A percentile compares a stretch with the other conserved stretches of the same genome.
phyloP scores from a whole-genome alignment of 2,888 invertebrate species.

The Sclerodermus sp. region DNA sequence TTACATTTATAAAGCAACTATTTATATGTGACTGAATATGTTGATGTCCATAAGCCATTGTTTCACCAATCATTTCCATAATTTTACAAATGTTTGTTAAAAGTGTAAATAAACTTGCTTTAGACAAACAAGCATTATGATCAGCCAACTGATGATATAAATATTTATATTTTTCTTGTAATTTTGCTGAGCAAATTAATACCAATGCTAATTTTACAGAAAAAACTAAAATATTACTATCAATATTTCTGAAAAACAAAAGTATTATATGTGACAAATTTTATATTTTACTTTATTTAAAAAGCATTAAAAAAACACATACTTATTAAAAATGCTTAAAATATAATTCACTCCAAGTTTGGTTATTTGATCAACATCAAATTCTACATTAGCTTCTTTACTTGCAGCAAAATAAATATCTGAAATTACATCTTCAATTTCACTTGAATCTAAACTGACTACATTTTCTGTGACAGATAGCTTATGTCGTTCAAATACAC shows the following conservation, averaged over 20 bases:
- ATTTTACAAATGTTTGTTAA: slow-evolving; percentile 66
- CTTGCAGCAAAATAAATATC: slow-evolving; percentile 75
- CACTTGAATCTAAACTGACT: slow-evolving; percentile 67
- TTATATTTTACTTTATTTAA: not conserved
- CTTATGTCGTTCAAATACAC: slow-evolving; percentile 73
- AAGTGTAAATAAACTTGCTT: slow-evolving; percentile 65
- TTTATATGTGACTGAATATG: slow-evolving; percentile 69
- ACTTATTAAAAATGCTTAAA: slow-evolving; percentile 71
- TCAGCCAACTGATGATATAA: slow-evolving; percentile 73
- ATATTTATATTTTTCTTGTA: slow-evolving; percentile 67
- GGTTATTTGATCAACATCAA: slow-evolving; percentile 66
- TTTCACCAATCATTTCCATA: slow-evolving; percentile 66
- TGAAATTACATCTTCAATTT: slow-evolving; percentile 71
- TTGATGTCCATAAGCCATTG: slow-evolving; percentile 65
- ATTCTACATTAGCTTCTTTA: slow-evolving; percentile 66
- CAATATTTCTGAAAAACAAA: slow-evolving; percentile 61
- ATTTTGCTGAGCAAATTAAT: slow-evolving; percentile 67
- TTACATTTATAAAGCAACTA: slow-evolving; percentile 72
- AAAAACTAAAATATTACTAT: slow-evolving; percentile 67
- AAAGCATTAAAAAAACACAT: slow-evolving; percentile 32
- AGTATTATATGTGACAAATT: slow-evolving; percentile 1
- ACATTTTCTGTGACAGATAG: slow-evolving; percentile 71
- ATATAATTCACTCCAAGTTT: slow-evolving; percentile 69
- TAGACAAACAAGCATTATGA: slow-evolving; percentile 74
- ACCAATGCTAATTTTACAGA: slow-evolving; percentile 71